Percentiles rank a stretch among this genome's conserved stretches.
Evolutionary conservation across 2,113 vertebrate genomes (phyloP).

Genomic region (Pandion haliaetus): DNA sequence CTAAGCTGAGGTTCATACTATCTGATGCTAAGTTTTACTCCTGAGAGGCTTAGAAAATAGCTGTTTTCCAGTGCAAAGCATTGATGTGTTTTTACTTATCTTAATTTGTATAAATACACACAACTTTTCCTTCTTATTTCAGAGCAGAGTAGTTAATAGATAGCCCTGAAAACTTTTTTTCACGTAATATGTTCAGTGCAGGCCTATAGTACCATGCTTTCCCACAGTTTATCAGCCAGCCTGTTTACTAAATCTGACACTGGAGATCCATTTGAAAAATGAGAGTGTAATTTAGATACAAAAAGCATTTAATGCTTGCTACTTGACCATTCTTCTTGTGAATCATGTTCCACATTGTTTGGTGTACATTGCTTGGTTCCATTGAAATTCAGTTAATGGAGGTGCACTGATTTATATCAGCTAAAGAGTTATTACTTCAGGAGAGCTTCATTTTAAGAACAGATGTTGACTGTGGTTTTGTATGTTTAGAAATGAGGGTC

Average conservation of each 20-base stretch:
- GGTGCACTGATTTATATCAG: not conserved
- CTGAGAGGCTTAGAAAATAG: not conserved
- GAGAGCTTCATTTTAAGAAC: not conserved
- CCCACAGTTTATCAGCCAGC: not conserved
- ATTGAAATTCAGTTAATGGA: not conserved
- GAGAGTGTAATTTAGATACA: not conserved
- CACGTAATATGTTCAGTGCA: not conserved
- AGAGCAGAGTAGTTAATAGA: not conserved
- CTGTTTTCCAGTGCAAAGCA: not conserved
- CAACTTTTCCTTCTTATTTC: not conserved
- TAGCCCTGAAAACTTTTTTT: not conserved
- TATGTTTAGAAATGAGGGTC: not conserved
- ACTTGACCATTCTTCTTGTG: not conserved
- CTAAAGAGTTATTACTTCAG: not conserved
- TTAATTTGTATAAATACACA: not conserved
- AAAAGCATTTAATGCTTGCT: not conserved
- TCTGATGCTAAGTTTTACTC: not conserved
- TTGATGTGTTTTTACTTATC: not conserved
- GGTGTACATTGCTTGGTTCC: not conserved
- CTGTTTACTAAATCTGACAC: not conserved
- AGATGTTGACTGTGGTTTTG: not conserved
- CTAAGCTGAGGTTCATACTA: not conserved
- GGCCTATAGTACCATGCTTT: not conserved
- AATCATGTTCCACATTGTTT: not conserved
- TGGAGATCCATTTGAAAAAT: not conserved